These are phyloP conservation scores for Palythoa heliodiscus DNA, from an alignment of 92 coral and sea anemone species.

Conservation along the genomic window DNA sequence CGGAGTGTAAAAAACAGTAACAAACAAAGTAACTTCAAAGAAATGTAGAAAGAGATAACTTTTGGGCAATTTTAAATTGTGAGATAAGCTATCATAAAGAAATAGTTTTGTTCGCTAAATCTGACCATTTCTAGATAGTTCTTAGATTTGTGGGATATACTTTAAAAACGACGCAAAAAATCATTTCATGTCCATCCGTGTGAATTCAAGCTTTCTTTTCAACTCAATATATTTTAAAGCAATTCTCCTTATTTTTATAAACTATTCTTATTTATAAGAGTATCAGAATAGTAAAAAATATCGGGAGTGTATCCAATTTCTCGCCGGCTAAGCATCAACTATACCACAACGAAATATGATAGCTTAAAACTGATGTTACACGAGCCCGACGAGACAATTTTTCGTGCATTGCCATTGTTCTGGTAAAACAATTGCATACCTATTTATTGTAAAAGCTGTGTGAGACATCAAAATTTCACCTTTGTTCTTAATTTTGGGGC, in stretches of 20 bases:
- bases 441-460: too few species aligned
- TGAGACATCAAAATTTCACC: too few species aligned
- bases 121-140: slow-evolving; percentile 3
- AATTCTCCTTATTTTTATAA: not conserved
- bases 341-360: too few species aligned
- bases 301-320: too few species aligned
- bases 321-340: too few species aligned
- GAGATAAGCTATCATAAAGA: not conserved
- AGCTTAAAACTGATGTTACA: too few species aligned
- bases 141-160: not conserved
- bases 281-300: not conserved
- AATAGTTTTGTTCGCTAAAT: not conserved
- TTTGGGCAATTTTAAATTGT: not conserved
- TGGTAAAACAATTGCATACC: too few species aligned
- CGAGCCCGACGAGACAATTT: too few species aligned
- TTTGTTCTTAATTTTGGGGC: not conserved
- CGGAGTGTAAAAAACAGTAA: not conserved
- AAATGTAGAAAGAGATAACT: not conserved
- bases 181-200: not conserved
- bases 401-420: too few species aligned
- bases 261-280: not conserved
- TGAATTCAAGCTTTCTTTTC: not conserved
- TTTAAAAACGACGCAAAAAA: not conserved
- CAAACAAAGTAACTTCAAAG: not conserved
- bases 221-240: too few species aligned